Conservation (phyloP, 2,797 vertebrate species). For the Momotus momota region DNA sequence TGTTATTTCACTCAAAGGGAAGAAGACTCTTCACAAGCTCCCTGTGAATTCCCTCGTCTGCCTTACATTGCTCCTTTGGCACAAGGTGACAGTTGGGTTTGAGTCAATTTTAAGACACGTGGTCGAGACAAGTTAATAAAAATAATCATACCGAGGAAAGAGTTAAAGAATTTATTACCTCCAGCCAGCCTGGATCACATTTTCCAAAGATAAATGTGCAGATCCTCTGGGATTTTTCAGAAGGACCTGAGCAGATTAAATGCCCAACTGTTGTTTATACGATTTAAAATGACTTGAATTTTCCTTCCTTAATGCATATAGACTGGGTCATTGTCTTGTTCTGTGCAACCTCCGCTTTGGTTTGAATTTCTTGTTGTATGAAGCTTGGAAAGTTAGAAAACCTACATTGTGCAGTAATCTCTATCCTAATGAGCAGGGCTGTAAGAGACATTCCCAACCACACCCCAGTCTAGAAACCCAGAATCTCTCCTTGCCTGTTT, state of each 20-base stretch:
- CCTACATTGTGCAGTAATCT: neutral
- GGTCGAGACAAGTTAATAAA: neutral
- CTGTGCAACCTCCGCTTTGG: neutral
- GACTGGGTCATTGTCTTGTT: neutral
- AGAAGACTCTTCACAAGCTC: neutral
- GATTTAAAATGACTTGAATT: neutral
- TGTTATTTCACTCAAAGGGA: neutral
- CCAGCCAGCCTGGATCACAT: neutral
- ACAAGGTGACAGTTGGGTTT: neutral
- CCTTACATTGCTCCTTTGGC: neutral
- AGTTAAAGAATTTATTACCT: neutral
- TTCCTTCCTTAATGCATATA: neutral
- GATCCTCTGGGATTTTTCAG: neutral
- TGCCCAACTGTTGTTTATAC: neutral
- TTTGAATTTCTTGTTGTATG: neutral
- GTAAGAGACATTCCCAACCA: neutral
- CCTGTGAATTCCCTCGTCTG: neutral
- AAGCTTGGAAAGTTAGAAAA: neutral
- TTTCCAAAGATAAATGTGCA: neutral
- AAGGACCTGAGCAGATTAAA: neutral
- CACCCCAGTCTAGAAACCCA: neutral
- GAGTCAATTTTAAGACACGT: neutral
- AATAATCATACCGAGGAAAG: neutral
- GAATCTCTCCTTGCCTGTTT: slow-evolving; percentile 8
- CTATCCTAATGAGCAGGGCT: neutral